phyloP scores from a whole-genome alignment of 2,888 invertebrate genomes.

The Lasius fuliginosus region DNA sequence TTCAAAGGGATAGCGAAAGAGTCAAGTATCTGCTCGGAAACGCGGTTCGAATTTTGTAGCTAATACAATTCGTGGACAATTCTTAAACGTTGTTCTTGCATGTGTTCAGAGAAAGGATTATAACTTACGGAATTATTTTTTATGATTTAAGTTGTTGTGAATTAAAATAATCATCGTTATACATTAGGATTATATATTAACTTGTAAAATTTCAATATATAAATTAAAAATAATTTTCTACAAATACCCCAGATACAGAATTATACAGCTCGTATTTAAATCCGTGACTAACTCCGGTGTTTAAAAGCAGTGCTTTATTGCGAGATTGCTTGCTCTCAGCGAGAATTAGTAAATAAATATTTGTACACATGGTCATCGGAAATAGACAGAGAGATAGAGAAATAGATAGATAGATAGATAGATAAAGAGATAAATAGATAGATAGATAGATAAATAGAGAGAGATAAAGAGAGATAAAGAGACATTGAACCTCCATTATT shows the following conservation, averaged over 20 bases:
- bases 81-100: conserved; percentile 35
- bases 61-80: conserved; percentile 27
- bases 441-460: not conserved
- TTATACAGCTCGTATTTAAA: conserved; percentile 2
- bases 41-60: conserved; percentile 40
- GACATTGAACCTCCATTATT: conserved; percentile 65
- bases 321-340: conserved; percentile 45
- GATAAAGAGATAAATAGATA: not conserved
- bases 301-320: not conserved
- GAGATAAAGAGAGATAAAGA: conserved; percentile 36
- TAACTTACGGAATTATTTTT: not conserved
- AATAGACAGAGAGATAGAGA: conserved; percentile 40
- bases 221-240: not conserved
- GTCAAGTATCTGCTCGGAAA: conserved; percentile 50
- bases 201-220: not conserved
- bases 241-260: not conserved
- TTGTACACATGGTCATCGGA: conserved; percentile 65
- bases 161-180: not conserved
- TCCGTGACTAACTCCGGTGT: not conserved
- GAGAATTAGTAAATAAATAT: conserved; percentile 70
- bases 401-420: not conserved
- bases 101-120: not conserved
- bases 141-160: not conserved
- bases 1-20: conserved; percentile 54
- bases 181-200: not conserved